Conservation (phyloP, 2,113 vertebrate genomes). For the Caretta caretta region DNA sequence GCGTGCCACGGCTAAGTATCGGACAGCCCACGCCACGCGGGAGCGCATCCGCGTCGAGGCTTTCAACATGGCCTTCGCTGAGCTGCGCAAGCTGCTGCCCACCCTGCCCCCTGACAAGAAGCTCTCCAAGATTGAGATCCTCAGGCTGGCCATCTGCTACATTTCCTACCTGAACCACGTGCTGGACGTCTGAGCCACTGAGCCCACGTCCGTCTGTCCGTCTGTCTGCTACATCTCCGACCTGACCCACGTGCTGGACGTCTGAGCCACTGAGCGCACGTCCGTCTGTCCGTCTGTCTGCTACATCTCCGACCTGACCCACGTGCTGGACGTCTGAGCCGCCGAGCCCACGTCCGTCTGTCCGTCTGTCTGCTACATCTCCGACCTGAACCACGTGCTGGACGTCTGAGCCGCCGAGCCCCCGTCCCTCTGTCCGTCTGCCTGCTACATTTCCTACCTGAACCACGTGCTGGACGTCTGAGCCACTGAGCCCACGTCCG, state of each 20-base stretch:
- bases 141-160: conserved; percentile 84
- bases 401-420: conserved; percentile 55
- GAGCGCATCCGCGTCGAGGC: conserved; percentile 85
- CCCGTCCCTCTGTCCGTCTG: accelerated
- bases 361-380: conserved; percentile 81
- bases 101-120: conserved; percentile 85
- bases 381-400: conserved; percentile 85
- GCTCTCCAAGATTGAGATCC: conserved; percentile 86
- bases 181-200: conserved; percentile 71
- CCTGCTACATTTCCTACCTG: conserved; percentile 13
- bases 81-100: conserved; percentile 83
- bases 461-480: conserved; percentile 51
- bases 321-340: conserved; percentile 44
- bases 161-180: conserved; percentile 87
- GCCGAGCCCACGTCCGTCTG: not conserved
- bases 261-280: not conserved
- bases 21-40: conserved; percentile 83
- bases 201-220: accelerated
- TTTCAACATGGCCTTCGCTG: conserved; percentile 84
- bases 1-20: conserved; percentile 82
- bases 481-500: not conserved
- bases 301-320: not conserved
- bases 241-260: conserved; percentile 65
- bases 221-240: not conserved
- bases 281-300: not conserved